Conservation (phyloP, 1,140 invertebrate species). For the Amyelois transitella region DNA sequence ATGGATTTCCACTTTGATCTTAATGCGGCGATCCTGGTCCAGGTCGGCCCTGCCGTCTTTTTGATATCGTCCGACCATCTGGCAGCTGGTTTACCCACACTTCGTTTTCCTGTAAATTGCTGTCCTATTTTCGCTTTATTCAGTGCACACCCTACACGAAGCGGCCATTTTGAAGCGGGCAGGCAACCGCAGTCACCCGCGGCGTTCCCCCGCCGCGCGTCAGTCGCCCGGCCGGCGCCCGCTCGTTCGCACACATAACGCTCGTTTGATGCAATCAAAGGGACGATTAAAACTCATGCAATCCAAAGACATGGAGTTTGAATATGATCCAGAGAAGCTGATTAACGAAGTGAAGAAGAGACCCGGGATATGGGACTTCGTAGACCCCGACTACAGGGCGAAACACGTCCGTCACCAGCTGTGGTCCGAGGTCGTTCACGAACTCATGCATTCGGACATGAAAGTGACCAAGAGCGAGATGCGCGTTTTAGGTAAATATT, state of each 20-base stretch:
- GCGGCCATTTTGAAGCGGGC: conserved; percentile 53
- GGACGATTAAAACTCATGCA: conserved; percentile 10
- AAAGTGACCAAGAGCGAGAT: conserved; percentile 56
- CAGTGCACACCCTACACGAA: conserved; percentile 27
- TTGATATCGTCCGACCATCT: too few species aligned
- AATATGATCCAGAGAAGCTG: conserved; percentile 59
- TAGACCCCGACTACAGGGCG: conserved; percentile 45
- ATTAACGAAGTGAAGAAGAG: conserved; percentile 61
- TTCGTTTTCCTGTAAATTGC: neutral
- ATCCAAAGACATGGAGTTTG: conserved; percentile 40
- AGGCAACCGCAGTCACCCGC: conserved; percentile 23
- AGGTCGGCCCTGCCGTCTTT: too few species aligned
- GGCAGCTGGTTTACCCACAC: neutral
- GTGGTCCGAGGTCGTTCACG: conserved; percentile 53
- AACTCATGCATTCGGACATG: conserved; percentile 42
- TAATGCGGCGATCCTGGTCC: too few species aligned
- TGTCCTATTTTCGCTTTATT: neutral
- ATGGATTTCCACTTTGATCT: too few species aligned
- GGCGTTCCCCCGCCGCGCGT: conserved; percentile 57
- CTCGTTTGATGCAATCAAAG: conserved; percentile 10
- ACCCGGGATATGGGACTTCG: conserved; percentile 59
- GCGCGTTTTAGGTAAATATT: conserved; percentile 51
- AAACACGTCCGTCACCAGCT: conserved; percentile 43
- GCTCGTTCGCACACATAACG: conserved; percentile 32
- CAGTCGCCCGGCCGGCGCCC: conserved; percentile 56